Base-by-base conservation (phyloP, 1,140 invertebrate genomes). In the Spodoptera frugiperda region DNA sequence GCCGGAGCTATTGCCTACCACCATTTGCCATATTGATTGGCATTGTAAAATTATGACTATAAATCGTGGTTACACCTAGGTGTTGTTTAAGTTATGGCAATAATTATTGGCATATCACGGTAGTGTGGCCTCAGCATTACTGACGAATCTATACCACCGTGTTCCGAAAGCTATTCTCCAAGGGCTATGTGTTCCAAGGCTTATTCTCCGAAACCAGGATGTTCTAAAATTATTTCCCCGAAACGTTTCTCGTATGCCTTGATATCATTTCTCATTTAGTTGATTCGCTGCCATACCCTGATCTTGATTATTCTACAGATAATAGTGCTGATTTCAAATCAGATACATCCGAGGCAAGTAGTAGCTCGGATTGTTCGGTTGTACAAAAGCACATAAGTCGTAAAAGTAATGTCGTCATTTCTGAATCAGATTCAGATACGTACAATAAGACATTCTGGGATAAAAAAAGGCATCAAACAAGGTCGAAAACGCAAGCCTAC, bases 231-330 rank as follows among this genome's bases (percentile, higher is more conserved):
- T 55, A 55, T 55, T 21, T 21, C 10, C 54, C 54, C 19, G 54
- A 55, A 55, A 55, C 21, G 12, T 55, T 11, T 55, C 54, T 55
- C 54, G 25, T 55, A 55, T 55, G 54, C 25, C 54, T 55, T 55
- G 54, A 55, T 25, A 55, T 55, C 25, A 10, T 55, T 55, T 55
- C 54, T 25, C n/a, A 5, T 25, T 55, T 55, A 55, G 54, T 55
- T 55, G 54, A 55, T 55, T 11, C 5, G 54, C 54, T 55, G 15
- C 54, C 54, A 55, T 55, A 30, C 54, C 54, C 54, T 15, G 15
- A 25, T 55, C 15, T 55, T 3, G 54, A 55, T 25, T 55, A 55
- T 25, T 55, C 54, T 55, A 14, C 6, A 11, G 54, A 55, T 3
- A 55, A 21, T 55, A 55, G 54, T 55, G 54, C 21, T 25, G 21